Conservation (phyloP, 2,797 vertebrate genomes). For the Chelon auratus region DNA sequence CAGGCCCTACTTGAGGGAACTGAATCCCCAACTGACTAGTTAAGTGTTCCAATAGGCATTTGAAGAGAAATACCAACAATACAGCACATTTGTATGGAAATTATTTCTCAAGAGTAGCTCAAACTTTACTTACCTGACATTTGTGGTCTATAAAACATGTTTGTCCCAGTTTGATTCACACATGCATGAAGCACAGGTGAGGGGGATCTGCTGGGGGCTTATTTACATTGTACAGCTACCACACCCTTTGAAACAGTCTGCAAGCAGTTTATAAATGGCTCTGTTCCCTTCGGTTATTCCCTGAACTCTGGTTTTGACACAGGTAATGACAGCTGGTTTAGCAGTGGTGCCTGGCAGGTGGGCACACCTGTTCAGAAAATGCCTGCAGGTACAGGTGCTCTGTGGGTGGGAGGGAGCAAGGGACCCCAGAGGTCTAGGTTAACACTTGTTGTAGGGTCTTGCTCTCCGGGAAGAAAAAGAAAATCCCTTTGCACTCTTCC, state of each 20-base stretch:
- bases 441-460: constrained; percentile 72
- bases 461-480: constrained; percentile 52
- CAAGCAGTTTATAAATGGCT: constrained; percentile 90
- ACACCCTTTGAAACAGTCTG: constrained; percentile 90
- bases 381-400: constrained; percentile 81
- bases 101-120: constrained; percentile 83
- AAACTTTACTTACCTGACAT: constrained; percentile 88
- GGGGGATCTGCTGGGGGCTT: constrained; percentile 80
- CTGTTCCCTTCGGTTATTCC: constrained; percentile 91
- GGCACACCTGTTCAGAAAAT: constrained; percentile 83
- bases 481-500: constrained; percentile 54
- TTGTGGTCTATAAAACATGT: constrained; percentile 88
- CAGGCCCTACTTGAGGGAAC: constrained; percentile 82
- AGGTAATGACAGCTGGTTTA: constrained; percentile 88
- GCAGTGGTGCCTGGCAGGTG: constrained; percentile 83
- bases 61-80: constrained; percentile 86
- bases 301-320: constrained; percentile 90
- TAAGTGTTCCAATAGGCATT: constrained; percentile 84
- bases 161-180: constrained; percentile 86
- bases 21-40: constrained; percentile 81
- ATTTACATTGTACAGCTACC: constrained; percentile 89
- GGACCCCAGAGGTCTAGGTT: constrained; percentile 65
- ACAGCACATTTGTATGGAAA: constrained; percentile 87
- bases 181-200: constrained; percentile 88
- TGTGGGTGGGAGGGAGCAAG: constrained; percentile 68